Percentiles rank a stretch among this genome's conserved stretches.
Evolutionary conservation across 2,888 invertebrate genomes (phyloP).

Genomic region (Proisotoma minuta): DNA sequence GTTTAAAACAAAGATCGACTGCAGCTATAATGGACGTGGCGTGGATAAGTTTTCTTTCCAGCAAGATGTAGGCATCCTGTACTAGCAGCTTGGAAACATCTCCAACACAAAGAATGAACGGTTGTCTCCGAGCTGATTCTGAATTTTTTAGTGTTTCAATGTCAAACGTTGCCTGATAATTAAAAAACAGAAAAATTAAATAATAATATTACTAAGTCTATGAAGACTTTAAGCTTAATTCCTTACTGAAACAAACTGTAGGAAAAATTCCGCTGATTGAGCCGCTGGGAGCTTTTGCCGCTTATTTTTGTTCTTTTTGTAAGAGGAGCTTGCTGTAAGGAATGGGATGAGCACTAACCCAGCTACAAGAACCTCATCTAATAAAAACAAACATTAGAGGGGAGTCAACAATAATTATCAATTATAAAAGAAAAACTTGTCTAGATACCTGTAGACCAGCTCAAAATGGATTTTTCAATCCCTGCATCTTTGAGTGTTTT

Average conservation of each 20-base stretch:
- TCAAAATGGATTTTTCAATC: background rate
- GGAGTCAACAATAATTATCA: too few relatives aligned
- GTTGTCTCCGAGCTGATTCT: background rate
- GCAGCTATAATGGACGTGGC: background rate
- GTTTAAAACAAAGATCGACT: background rate
- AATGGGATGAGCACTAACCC: background rate
- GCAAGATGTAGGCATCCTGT: background rate
- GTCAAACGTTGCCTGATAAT: background rate
- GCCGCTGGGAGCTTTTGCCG: background rate
- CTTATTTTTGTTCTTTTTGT: background rate
- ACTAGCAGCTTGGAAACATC: background rate
- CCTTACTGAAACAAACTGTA: background rate
- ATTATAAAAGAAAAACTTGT: background rate
- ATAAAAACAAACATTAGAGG: too few relatives aligned
- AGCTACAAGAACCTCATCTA: too few relatives aligned
- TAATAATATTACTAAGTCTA: background rate
- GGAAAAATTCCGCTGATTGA: background rate
- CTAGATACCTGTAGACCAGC: background rate
- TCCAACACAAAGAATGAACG: background rate
- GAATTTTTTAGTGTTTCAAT: background rate
- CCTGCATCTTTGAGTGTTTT: background rate
- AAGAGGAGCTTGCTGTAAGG: background rate
- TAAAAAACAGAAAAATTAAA: background rate
- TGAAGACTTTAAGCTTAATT: background rate
- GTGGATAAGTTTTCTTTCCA: background rate